Percentiles rank a stretch among this genome's conserved stretches.
Evolutionary conservation across 30 jellyfish, hydroid and myxozoan genomes (phyloP).

Genomic region (Chrysaora quinquecirrha): DNA sequence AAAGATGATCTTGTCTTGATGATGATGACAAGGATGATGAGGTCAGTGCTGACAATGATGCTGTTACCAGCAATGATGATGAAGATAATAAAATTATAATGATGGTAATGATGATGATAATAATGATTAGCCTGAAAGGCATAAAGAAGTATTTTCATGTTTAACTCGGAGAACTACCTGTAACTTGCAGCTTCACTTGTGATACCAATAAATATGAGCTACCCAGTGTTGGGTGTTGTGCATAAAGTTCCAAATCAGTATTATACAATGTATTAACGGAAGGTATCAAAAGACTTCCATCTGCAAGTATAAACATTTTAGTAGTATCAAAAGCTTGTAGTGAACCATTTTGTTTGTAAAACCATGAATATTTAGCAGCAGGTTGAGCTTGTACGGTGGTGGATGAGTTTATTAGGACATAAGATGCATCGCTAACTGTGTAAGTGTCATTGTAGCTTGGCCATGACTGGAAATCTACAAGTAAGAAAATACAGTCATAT

Average conservation of each 20-base stretch:
- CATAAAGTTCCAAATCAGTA: slow-evolving; percentile 19
- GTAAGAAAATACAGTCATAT: neutral
- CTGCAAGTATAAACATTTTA: neutral
- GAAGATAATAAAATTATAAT: too few species aligned
- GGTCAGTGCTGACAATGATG: too few species aligned
- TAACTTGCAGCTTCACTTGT: slow-evolving; percentile 14
- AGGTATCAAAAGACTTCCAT: slow-evolving; percentile 53
- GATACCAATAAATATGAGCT: neutral
- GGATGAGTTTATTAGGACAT: slow-evolving; percentile 46
- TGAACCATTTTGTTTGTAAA: slow-evolving; percentile 14
- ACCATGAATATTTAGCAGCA: slow-evolving; percentile 35
- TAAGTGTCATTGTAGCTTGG: slow-evolving; percentile 21
- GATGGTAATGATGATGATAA: too few species aligned
- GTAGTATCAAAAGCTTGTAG: neutral
- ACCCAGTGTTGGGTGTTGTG: slow-evolving; percentile 4
- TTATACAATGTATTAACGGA: slow-evolving; percentile 21
- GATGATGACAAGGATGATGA: too few species aligned
- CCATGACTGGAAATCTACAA: slow-evolving; percentile 25
- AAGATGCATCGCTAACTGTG: slow-evolving; percentile 9
- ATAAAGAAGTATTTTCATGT: neutral
- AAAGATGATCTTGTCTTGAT: too few species aligned
- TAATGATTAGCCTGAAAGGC: neutral
- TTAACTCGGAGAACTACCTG: slow-evolving; percentile 9
- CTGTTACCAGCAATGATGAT: too few species aligned
- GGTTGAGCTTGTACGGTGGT: slow-evolving; percentile 50